A percentile compares a stretch with the other conserved stretches of the same genome.
phyloP scores from a whole-genome alignment of 2,797 vertebrate species.

The Manis crassicaudata region DNA sequence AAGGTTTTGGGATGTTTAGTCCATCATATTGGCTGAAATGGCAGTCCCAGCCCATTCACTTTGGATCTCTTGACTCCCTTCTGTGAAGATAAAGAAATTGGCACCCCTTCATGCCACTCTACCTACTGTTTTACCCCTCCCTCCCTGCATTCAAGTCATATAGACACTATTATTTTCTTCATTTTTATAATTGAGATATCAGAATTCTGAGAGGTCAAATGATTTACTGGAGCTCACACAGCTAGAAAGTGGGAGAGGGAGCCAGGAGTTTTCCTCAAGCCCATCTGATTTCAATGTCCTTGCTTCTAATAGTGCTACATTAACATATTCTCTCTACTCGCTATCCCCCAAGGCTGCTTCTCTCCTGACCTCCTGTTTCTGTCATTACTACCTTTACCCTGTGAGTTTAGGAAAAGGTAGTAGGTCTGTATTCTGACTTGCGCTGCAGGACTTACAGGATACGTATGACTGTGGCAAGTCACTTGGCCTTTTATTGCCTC shows the following conservation, averaged over 20 bases:
- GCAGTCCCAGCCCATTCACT: neutral
- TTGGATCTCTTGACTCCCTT: neutral
- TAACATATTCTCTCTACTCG: neutral
- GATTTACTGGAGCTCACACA: neutral
- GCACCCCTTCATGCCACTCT: neutral
- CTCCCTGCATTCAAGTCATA: neutral
- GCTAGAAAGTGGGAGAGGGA: neutral
- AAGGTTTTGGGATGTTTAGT: neutral
- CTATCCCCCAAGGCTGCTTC: neutral
- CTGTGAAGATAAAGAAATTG: neutral
- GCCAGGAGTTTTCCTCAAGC: neutral
- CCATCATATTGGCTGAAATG: neutral
- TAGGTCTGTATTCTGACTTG: neutral
- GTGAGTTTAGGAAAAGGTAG: neutral
- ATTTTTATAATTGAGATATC: neutral
- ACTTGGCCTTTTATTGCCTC: neutral
- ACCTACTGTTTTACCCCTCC: neutral
- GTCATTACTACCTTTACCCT: neutral
- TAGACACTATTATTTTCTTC: neutral
- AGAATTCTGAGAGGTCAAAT: neutral
- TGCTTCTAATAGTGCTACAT: neutral
- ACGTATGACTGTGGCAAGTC: neutral
- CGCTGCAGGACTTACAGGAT: neutral
- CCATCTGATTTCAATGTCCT: neutral
- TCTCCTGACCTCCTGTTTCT: neutral